Conservation (phyloP, 2,888 invertebrate species). For the Muscina levida region DNA sequence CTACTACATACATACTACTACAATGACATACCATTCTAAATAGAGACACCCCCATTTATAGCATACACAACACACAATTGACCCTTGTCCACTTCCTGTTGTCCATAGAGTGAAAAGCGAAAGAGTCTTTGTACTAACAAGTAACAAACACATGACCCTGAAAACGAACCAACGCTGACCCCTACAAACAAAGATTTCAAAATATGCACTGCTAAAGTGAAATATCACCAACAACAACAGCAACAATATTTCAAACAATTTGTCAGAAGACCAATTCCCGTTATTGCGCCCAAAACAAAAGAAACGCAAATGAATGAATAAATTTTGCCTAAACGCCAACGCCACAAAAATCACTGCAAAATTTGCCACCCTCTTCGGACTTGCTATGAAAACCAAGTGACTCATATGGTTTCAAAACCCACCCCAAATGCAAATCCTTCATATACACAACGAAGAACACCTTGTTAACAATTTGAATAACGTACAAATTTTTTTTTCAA, state of each 20-base stretch:
- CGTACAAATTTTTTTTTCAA: slow-evolving; percentile 3
- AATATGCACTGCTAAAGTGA: neutral
- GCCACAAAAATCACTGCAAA: too few species aligned
- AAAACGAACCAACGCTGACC: slow-evolving; percentile 47
- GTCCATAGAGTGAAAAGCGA: neutral
- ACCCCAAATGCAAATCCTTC: slow-evolving; percentile 8
- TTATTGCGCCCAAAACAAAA: neutral
- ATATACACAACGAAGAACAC: slow-evolving; percentile 38
- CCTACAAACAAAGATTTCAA: slow-evolving; percentile 39
- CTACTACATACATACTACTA: too few species aligned
- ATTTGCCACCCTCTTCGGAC: too few species aligned
- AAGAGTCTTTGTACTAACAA: too few species aligned
- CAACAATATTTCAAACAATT: neutral
- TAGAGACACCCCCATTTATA: neutral
- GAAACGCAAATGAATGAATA: slow-evolving; percentile 20
- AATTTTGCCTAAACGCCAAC: too few species aligned
- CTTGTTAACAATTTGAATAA: slow-evolving; percentile 47
- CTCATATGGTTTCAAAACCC: neutral
- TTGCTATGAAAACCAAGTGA: too few species aligned
- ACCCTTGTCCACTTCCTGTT: slow-evolving; percentile 40
- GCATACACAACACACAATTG: slow-evolving; percentile 38
- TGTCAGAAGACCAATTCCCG: neutral
- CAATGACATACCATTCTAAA: too few species aligned
- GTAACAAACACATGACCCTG: slow-evolving; percentile 52
- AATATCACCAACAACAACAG: slow-evolving; percentile 4